Evolutionary conservation across 2,113 vertebrate genomes (phyloP).

Genomic region (Atractosteus spatula): DNA sequence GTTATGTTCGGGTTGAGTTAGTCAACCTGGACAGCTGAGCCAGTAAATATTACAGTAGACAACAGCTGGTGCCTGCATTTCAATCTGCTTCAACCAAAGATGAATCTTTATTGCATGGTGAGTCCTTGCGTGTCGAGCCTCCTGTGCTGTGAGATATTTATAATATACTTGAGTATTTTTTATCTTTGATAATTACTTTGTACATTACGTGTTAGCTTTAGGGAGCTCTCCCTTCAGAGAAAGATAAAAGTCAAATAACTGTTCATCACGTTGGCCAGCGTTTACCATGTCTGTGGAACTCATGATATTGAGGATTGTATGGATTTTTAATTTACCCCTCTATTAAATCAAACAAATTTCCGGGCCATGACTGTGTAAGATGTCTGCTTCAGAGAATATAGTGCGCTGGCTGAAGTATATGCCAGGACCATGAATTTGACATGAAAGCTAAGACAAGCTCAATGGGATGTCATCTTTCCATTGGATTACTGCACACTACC

Average conservation of each 20-base stretch:
- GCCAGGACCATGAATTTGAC: slow-evolving; percentile 54
- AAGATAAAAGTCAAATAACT: slow-evolving; percentile 12
- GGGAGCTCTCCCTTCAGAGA: slow-evolving; percentile 15
- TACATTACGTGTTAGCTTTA: slow-evolving; percentile 28
- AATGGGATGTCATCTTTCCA: slow-evolving; percentile 33
- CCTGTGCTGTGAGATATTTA: slow-evolving; percentile 27
- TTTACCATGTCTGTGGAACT: slow-evolving; percentile 24
- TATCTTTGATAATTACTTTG: slow-evolving; percentile 38
- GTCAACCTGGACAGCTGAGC: slow-evolving; percentile 21
- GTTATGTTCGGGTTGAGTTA: not conserved
- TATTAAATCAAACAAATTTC: slow-evolving; percentile 39
- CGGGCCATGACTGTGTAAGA: slow-evolving; percentile 25
- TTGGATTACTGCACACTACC: slow-evolving; percentile 43
- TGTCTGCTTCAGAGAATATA: slow-evolving; percentile 14
- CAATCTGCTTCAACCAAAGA: slow-evolving; percentile 18
- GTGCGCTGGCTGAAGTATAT: slow-evolving; percentile 30
- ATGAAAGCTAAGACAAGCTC: slow-evolving; percentile 43
- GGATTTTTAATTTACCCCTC: slow-evolving; percentile 41
- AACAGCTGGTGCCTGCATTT: slow-evolving; percentile 25
- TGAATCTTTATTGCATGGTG: slow-evolving; percentile 18
- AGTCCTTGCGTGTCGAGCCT: slow-evolving; percentile 21
- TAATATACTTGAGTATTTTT: slow-evolving; percentile 30
- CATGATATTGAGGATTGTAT: slow-evolving; percentile 19
- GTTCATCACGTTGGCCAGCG: slow-evolving; percentile 22
- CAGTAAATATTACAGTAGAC: slow-evolving; percentile 31